Conservation (phyloP, 2,888 invertebrate genomes). For the Neoitamus cyanurus region DNA sequence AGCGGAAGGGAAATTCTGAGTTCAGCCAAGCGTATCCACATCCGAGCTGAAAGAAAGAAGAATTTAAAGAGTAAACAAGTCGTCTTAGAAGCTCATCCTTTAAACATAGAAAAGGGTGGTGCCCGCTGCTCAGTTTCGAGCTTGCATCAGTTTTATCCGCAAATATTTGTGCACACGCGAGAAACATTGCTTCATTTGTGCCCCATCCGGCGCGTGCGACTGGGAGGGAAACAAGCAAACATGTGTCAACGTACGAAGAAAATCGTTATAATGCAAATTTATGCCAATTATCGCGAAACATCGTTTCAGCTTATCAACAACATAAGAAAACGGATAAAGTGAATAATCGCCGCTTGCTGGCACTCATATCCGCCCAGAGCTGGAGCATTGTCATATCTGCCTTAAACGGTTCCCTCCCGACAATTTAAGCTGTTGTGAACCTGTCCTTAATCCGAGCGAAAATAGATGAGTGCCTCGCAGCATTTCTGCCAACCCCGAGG, state of each 20-base stretch:
- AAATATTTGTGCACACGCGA: no score
- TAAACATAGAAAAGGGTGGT: no score
- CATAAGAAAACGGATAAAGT: background rate
- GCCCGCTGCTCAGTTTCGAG: no score
- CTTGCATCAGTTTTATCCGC: no score
- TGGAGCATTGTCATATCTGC: background rate
- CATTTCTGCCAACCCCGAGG: background rate
- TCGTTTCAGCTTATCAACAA: constrained; percentile 3
- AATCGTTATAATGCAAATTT: constrained; percentile 9
- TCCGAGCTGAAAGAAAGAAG: no score
- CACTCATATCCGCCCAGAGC: background rate
- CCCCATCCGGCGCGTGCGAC: no score
- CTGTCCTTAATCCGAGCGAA: constrained; percentile 12
- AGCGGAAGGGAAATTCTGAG: no score
- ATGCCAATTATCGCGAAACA: constrained; percentile 11
- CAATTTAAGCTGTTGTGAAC: constrained; percentile 31
- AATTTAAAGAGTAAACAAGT: no score
- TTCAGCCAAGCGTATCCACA: no score
- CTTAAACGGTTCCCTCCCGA: background rate
- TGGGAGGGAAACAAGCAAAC: background rate
- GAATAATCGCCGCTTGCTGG: background rate
- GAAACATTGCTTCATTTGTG: no score
- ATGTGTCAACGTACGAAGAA: background rate
- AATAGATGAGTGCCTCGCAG: background rate
- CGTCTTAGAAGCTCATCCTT: no score